Conservation (phyloP, 2,888 invertebrate genomes). For the Chrysina gloriosa region DNA sequence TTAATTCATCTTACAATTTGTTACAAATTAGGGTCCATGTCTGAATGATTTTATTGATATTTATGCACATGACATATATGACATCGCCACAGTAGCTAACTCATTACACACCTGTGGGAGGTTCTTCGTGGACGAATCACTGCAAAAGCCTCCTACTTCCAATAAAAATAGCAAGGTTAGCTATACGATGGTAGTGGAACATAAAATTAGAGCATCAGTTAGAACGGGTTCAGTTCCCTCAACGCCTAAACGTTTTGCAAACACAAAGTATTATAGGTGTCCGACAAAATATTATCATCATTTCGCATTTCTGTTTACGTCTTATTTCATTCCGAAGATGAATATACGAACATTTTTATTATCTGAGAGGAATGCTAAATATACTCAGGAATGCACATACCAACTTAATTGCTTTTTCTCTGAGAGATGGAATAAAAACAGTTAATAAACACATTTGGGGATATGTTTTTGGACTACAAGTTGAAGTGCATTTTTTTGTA, state of each 20-base stretch:
- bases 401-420: neutral
- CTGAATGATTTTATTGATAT: neutral
- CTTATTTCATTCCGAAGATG: constrained; percentile 5
- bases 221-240: neutral
- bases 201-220: constrained; percentile 16
- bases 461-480: too few species aligned
- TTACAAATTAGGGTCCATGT: neutral
- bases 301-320: constrained; percentile 8
- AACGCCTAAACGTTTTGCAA: neutral
- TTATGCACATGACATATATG: neutral
- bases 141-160: constrained; percentile 2
- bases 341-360: neutral
- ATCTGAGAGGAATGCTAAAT: neutral
- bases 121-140: constrained; percentile 18
- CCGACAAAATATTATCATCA: neutral
- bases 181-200: neutral
- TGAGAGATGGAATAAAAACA: too few species aligned
- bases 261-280: constrained; percentile 4
- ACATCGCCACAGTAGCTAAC: neutral
- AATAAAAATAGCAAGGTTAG: constrained; percentile 23
- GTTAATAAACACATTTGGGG: too few species aligned
- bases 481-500: too few species aligned
- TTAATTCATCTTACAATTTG: too few species aligned
- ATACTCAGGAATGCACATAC: neutral
- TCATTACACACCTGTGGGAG: constrained; percentile 30